Evolutionary conservation across 2,113 vertebrate species (phyloP).

Genomic region (Oreochromis niloticus): DNA sequence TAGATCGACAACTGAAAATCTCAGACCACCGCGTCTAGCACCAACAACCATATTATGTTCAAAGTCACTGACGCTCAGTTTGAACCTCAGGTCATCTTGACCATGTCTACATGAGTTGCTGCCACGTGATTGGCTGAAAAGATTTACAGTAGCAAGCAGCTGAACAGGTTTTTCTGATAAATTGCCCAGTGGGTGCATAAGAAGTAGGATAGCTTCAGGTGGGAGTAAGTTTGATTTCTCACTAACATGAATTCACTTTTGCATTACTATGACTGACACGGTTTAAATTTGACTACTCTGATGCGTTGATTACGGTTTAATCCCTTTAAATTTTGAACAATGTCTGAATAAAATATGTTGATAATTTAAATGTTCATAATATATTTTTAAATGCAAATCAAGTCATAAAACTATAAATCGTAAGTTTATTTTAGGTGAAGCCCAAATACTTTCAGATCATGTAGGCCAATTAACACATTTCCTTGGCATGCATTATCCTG

Average conservation of each 20-base stretch:
- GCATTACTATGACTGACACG: not conserved
- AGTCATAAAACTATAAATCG: not conserved
- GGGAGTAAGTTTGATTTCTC: not conserved
- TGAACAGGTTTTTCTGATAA: not conserved
- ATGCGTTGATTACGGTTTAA: not conserved
- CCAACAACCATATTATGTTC: not conserved
- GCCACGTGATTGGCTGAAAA: not conserved
- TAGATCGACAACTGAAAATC: not conserved
- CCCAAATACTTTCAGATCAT: not conserved
- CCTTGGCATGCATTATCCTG: not conserved
- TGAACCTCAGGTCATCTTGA: not conserved
- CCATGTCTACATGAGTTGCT: not conserved
- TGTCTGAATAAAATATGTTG: not conserved
- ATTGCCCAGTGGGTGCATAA: not conserved
- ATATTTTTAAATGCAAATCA: not conserved
- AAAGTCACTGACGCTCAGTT: not conserved
- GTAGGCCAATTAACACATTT: not conserved
- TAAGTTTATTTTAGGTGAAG: not conserved
- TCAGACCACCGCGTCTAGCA: not conserved
- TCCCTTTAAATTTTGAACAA: not conserved
- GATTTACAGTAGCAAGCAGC: not conserved
- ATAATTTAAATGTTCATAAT: not conserved
- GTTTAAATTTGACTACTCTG: not conserved
- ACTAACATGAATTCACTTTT: not conserved
- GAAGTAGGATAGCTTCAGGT: not conserved